Base-by-base conservation (phyloP, 2,888 invertebrate genomes). In the Tiliacea aurago region DNA sequence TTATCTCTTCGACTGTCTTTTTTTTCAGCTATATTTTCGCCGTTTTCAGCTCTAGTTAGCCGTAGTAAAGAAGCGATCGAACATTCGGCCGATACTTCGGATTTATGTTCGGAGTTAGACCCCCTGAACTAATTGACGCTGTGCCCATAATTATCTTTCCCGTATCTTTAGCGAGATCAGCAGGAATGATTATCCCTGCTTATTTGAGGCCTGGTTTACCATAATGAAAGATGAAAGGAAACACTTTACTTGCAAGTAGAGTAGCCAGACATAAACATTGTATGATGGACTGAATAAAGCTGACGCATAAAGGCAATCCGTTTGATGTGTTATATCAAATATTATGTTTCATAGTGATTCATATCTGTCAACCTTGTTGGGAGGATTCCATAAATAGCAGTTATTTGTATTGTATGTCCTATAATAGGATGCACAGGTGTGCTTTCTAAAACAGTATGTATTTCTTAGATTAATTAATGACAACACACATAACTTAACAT, bases 261-360 rank as follows among this genome's bases (percentile, higher is more conserved):
- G 73, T 64, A 70, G 53, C 64, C 33, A 23, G 28, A 59, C 62
- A 73, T 86, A 84, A 77, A 86, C 73, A 78, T 55, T 37, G 65
- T 69, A 58, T 74, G 78, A 84, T 81, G 61, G 84, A 84, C 84
- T 49, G 70, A 68, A 78, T 74, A 70, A 76, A 66, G 65, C 75
- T 69, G 67, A 75, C 74, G 53, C 71, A 71, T 66, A 72, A 65
- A 80, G 66, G 61, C 64, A 67, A 84, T 76, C 45, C 55, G 58
- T 84, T 84, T 81, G 66, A 82, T 72, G 77, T 74, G 73, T 66
- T 72, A 47, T 78, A 70, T 64, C 80, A 70, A 83, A 79, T 83
- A 84, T 82, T 81, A 75, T 83, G 78, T 51, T 83, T 43, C 66
- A 77, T 37, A 67, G 64, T 70, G 80, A 78, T 70, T 76, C 78